Percentiles rank a stretch among this genome's conserved stretches.
Evolutionary conservation across 2,797 vertebrate species (phyloP).

Genomic region (Strix occidentalis): DNA sequence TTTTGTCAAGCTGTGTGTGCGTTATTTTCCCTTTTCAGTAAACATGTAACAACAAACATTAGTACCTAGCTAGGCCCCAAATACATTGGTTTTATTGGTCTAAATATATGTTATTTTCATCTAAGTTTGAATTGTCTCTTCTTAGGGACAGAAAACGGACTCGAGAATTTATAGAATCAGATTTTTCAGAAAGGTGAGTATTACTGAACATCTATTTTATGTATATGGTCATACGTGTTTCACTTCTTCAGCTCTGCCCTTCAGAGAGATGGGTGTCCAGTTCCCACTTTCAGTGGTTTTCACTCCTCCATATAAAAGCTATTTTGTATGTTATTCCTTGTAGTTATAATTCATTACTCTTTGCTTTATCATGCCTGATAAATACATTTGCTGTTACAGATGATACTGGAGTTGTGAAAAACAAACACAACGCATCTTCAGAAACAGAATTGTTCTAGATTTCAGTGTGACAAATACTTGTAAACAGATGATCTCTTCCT

Average conservation of each 20-base stretch:
- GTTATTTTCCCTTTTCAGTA: neutral
- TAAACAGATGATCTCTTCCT: neutral
- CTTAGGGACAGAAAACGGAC: slow-evolving; percentile 84
- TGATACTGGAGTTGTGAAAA: neutral
- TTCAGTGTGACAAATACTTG: neutral
- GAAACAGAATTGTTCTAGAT: neutral
- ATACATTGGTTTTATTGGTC: neutral
- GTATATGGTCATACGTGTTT: neutral
- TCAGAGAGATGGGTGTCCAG: neutral
- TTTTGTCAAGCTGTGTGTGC: neutral
- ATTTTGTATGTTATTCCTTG: neutral
- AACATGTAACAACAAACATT: neutral
- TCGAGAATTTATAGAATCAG: slow-evolving; percentile 84
- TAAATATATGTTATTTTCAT: neutral
- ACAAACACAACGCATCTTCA: neutral
- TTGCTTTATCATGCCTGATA: neutral
- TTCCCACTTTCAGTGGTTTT: neutral
- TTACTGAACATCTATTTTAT: neutral
- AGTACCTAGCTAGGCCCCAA: neutral
- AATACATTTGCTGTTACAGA: neutral
- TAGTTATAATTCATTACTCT: neutral
- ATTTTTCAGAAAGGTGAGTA: slow-evolving; percentile 86
- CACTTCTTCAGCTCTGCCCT: neutral
- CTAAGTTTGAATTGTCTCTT: slow-evolving; percentile 58
- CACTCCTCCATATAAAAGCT: neutral